Conservation (phyloP, 2,797 vertebrate genomes). For the Iguana delicatissima region DNA sequence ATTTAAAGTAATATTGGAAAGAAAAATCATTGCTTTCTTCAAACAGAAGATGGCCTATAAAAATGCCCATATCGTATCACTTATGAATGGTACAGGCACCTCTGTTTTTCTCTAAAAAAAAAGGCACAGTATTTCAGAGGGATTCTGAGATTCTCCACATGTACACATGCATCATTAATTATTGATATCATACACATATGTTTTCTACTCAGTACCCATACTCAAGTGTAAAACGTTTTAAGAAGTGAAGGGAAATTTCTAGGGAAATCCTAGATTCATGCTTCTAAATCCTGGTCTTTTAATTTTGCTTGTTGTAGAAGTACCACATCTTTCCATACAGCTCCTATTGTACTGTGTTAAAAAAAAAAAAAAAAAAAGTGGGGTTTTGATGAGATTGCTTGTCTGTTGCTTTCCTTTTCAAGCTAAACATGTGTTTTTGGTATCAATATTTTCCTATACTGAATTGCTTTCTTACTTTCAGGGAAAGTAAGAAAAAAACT, state of each 20-base stretch:
- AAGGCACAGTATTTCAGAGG: not conserved
- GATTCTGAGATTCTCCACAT: not conserved
- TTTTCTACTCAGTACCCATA: not conserved
- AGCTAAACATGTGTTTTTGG: slow-evolving; percentile 94
- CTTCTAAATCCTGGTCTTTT: slow-evolving; percentile 70
- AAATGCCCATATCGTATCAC: slow-evolving; percentile 7
- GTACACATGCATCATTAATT: not conserved
- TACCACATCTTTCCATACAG: slow-evolving; percentile 78
- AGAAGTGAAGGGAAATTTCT: slow-evolving; percentile 64
- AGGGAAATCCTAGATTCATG: slow-evolving; percentile 73
- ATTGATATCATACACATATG: not conserved
- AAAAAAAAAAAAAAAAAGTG: slow-evolving; percentile 84
- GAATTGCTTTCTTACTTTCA: slow-evolving; percentile 98
- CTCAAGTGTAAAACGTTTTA: slow-evolving; percentile 12
- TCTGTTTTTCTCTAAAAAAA: not conserved
- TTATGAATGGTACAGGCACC: not conserved
- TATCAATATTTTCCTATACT: slow-evolving; percentile 98
- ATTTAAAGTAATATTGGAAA: slow-evolving; percentile 77
- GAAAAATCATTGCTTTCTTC: slow-evolving; percentile 76
- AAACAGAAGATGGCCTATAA: slow-evolving; percentile 57
- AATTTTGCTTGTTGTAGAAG: slow-evolving; percentile 59
- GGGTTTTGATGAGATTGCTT: not conserved
- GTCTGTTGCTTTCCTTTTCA: slow-evolving; percentile 77
- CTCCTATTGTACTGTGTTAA: slow-evolving; percentile 94
- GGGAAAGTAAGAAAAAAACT: slow-evolving; percentile 98